Percentiles rank a stretch among this genome's conserved stretches.
phyloP scores from a whole-genome alignment of 2,888 invertebrate species.

The Ypsolopha sequella region DNA sequence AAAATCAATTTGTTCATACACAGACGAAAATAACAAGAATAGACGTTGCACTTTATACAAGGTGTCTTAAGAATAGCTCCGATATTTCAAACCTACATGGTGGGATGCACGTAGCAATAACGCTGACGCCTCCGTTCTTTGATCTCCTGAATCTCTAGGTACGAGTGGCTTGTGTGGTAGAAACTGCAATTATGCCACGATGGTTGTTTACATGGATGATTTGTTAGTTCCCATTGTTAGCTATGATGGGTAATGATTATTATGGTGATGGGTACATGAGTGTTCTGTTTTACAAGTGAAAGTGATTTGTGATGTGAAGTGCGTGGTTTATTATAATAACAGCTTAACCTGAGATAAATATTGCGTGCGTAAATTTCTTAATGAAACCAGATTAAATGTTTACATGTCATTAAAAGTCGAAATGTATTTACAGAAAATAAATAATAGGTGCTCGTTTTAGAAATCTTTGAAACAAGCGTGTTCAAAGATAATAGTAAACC shows the following conservation, averaged over 20 bases:
- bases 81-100: conserved; percentile 43
- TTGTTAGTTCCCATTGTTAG: conserved; percentile 7
- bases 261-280: too few relatives aligned
- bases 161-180: conserved; percentile 65
- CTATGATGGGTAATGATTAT: too few relatives aligned
- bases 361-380: too few relatives aligned
- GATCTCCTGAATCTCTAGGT: conserved; percentile 42
- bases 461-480: not conserved
- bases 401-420: too few relatives aligned
- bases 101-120: conserved; percentile 50
- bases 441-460: too few relatives aligned
- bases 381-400: too few relatives aligned
- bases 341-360: too few relatives aligned
- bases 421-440: too few relatives aligned
- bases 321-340: too few relatives aligned
- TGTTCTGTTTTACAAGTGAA: too few relatives aligned
- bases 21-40: not conserved
- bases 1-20: too few relatives aligned
- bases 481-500: not conserved
- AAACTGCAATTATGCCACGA: conserved; percentile 44
- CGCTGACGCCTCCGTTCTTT: conserved; percentile 49
- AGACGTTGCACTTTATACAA: not conserved
- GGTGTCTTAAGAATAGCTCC: conserved; percentile 39
- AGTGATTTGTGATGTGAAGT: too few relatives aligned
- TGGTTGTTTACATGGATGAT: conserved; percentile 26